Evolutionary conservation across 2,113 vertebrate species (phyloP).

Genomic region (Mesembrinibis cayennensis): DNA sequence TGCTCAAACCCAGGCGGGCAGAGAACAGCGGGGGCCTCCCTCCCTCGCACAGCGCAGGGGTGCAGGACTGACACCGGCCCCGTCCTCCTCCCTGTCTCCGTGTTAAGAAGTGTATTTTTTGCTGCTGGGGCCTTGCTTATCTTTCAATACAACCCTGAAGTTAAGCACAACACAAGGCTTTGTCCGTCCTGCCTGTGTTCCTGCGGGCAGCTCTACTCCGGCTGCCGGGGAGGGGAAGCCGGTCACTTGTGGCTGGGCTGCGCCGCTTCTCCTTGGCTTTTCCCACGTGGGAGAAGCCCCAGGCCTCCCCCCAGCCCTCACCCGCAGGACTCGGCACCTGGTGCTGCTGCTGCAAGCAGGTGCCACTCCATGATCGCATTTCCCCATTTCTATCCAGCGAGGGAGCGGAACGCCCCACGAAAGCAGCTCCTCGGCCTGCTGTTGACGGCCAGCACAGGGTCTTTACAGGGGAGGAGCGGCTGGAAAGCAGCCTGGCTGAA

Average conservation of each 20-base stretch:
- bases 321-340: not conserved
- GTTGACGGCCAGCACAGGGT: fast-evolving
- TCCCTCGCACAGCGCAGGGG: not conserved
- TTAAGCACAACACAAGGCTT: not conserved
- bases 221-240: not conserved
- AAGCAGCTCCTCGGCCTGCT: not conserved
- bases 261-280: fast-evolving
- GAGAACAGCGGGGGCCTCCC: not conserved
- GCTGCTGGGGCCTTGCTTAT: not conserved
- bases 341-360: no score
- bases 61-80: not conserved
- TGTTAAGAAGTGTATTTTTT: not conserved
- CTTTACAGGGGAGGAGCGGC: no score
- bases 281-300: not conserved
- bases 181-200: fast-evolving
- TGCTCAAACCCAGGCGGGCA: no score
- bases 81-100: no score
- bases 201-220: not conserved
- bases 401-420: not conserved
- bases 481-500: no score
- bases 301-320: not conserved
- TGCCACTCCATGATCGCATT: fast-evolving
- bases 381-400: not conserved
- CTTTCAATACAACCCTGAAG: not conserved
- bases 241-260: not conserved